These are phyloP conservation scores for honey bee (Apis mellifera) DNA, from an alignment of 1,140 invertebrate genomes.

Conservation along the genomic window Amel_HAv3.1 CM009931.2:14180001-14180500, in stretches of 20 bases:
- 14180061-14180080: neutral
- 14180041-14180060: neutral
- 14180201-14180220: neutral
- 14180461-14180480: neutral
- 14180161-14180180: neutral
- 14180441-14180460: conserved; percentile 38
- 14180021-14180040: neutral
- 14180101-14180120: neutral
- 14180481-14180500: no score
- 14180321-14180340: neutral
- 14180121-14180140: no score
- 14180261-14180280: neutral
- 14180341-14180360: neutral
- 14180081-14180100: neutral
- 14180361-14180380: neutral
- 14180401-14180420: neutral
- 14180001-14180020: neutral
- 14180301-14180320: neutral
- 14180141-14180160: neutral
- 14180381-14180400: no score
- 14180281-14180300: conserved; percentile 39
- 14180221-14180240: neutral
- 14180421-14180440: neutral
- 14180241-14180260: no score
- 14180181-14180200: no score